phyloP scores from a whole-genome alignment of 2,113 vertebrate species.

The Ranitomeya variabilis region DNA sequence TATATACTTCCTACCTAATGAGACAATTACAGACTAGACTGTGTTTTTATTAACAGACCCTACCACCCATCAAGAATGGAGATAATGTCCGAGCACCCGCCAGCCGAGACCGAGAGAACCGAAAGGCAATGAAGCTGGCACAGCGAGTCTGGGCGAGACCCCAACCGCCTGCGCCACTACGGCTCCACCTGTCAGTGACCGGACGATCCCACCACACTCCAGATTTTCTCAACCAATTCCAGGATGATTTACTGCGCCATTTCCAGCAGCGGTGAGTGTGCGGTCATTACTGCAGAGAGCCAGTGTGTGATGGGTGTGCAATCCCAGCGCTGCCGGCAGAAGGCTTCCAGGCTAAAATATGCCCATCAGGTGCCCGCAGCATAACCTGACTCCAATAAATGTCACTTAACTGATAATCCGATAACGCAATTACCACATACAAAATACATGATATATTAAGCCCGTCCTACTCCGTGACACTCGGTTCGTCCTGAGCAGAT shows the following conservation, averaged over 20 bases:
- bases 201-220: slow-evolving; percentile 76
- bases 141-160: slow-evolving; percentile 67
- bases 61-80: slow-evolving; percentile 79
- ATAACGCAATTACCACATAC: too few species aligned
- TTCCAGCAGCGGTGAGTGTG: slow-evolving; percentile 72
- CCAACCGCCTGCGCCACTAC: slow-evolving; percentile 70
- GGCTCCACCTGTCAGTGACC: slow-evolving; percentile 79
- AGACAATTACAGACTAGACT: not conserved
- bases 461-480: too few species aligned
- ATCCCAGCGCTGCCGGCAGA: too few species aligned
- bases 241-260: slow-evolving; percentile 68
- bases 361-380: too few species aligned
- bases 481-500: too few species aligned
- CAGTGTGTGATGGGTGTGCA: not conserved
- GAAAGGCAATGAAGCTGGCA: slow-evolving; percentile 58
- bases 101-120: slow-evolving; percentile 62
- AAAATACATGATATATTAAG: too few species aligned
- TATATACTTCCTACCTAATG: not conserved
- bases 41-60: slow-evolving; percentile 71
- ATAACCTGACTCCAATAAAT: too few species aligned
- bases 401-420: too few species aligned
- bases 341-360: too few species aligned
- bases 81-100: slow-evolving; percentile 46
- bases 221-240: slow-evolving; percentile 75
- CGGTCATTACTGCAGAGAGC: not conserved